Conservation (phyloP, 2,888 invertebrate genomes). For the Clanis bilineata region DNA sequence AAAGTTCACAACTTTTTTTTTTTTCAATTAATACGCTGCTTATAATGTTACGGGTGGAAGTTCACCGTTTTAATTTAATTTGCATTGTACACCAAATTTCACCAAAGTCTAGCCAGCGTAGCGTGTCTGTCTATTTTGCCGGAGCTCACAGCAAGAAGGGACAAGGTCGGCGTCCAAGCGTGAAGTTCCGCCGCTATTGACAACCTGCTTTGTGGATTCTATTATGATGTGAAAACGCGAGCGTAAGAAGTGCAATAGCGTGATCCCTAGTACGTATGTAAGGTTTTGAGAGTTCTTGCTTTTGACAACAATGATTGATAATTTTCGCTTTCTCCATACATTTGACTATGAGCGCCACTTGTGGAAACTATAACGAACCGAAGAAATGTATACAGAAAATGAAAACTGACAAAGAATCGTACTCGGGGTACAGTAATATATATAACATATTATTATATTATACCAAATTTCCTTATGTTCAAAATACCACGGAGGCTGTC, state of each 20-base stretch:
- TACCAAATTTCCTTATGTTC: too few species aligned
- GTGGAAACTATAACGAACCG: too few species aligned
- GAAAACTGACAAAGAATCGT: too few species aligned
- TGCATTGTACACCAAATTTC: constrained; percentile 21
- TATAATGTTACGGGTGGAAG: background rate
- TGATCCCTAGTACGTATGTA: background rate
- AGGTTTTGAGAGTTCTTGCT: too few species aligned
- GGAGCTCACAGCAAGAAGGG: constrained; percentile 64
- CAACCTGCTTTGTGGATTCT: constrained; percentile 40
- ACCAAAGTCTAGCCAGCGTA: constrained; percentile 33
- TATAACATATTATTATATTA: too few species aligned
- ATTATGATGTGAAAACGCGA: constrained; percentile 20
- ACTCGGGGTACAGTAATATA: too few species aligned
- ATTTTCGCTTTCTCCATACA: too few species aligned
- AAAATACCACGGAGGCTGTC: too few species aligned
- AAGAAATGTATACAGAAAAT: too few species aligned
- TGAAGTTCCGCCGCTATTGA: constrained; percentile 72
- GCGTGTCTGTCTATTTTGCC: constrained; percentile 43
- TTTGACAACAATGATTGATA: too few species aligned
- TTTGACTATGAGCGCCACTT: too few species aligned
- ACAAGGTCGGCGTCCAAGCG: constrained; percentile 77
- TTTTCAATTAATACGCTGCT: background rate
- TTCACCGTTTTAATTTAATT: constrained; percentile 26
- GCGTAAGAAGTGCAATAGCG: background rate
- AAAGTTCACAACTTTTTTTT: too few species aligned